Evolutionary conservation across 2,888 invertebrate genomes (phyloP), one percentile per base, ranked within the genome.

Genomic region (Diogma glabrata): DNA sequence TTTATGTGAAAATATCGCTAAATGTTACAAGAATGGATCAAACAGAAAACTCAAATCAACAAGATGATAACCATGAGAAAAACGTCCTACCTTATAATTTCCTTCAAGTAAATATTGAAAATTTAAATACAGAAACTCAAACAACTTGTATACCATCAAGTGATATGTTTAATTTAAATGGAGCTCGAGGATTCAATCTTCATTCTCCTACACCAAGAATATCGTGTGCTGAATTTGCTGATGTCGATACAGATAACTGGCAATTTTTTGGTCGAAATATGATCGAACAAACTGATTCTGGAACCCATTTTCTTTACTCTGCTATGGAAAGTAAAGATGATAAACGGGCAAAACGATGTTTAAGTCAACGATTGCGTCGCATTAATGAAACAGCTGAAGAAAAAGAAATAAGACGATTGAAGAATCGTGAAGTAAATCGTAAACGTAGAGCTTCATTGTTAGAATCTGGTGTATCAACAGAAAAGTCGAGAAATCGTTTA

Each of bases 31-130:
- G n/a, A n/a, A n/a, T 46, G 46, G 46, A 46, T 3, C 16, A 46
- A 46, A 16, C 24, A 46, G 46, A 24, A 26, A 46, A 24, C 6
- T 24, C 16, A 24, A 46, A 24, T 16, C 24, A 17, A 16, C 24
- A 23, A 46, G n/a, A n/a, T n/a, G n/a, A n/a, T n/a, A n/a, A n/a
- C n/a, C n/a, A n/a, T n/a, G n/a, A n/a, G n/a, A n/a, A n/a, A n/a
- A n/a, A n/a, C n/a, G 19, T 48, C 14, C 30, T 22, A 30, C 48
- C 48, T 33, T 33, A 48, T 33, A 33, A 48, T 24, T 48, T 48
- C n/a, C 33, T 48, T 33, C 48, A 48, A 48, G 48, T 48, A 19
- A 22, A 48, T 48, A 48, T 48, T 24, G 30, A 48, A 48, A 33
- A 24, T 9, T 46, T 46, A 24, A 17, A 22, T 22, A 24, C 23